phyloP scores from a whole-genome alignment of 2,888 invertebrate species.

The Mythimna vitellina region DNA sequence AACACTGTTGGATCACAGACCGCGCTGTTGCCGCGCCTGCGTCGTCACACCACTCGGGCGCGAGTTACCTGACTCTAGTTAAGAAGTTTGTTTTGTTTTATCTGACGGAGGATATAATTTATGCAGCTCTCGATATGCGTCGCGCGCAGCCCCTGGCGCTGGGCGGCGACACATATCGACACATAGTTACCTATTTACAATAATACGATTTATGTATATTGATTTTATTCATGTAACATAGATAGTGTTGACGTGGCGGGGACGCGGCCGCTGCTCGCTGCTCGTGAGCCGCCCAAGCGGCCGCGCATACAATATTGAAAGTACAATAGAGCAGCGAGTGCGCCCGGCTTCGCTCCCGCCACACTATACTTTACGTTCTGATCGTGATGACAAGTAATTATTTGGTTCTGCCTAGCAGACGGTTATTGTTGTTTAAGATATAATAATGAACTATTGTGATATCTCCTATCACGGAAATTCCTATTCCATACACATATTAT shows the following conservation, averaged over 20 bases:
- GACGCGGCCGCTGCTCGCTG: background rate
- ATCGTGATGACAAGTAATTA: constrained; percentile 75
- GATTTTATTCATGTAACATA: constrained; percentile 79
- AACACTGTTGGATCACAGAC: constrained; percentile 67
- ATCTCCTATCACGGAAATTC: constrained; percentile 86
- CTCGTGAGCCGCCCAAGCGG: too few relatives aligned
- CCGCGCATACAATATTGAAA: background rate
- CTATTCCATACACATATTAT: constrained; percentile 88
- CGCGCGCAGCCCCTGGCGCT: constrained; percentile 64
- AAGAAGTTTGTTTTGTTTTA: constrained; percentile 77
- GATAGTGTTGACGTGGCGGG: constrained; percentile 74
- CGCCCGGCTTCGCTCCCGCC: constrained; percentile 43
- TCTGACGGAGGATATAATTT: constrained; percentile 74
- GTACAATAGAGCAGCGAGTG: constrained; percentile 34
- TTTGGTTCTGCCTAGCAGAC: constrained; percentile 78
- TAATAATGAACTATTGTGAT: constrained; percentile 85
- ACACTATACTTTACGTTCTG: constrained; percentile 75
- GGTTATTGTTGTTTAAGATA: constrained; percentile 76
- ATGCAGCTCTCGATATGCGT: constrained; percentile 78
- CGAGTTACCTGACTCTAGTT: constrained; percentile 84
- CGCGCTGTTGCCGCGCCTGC: constrained; percentile 38
- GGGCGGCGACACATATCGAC: constrained; percentile 73
- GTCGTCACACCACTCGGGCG: constrained; percentile 64
- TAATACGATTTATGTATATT: constrained; percentile 80
- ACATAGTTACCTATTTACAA: constrained; percentile 84